Conservation (phyloP, 2,113 vertebrate species). For the Microtus pennsylvanicus region DNA sequence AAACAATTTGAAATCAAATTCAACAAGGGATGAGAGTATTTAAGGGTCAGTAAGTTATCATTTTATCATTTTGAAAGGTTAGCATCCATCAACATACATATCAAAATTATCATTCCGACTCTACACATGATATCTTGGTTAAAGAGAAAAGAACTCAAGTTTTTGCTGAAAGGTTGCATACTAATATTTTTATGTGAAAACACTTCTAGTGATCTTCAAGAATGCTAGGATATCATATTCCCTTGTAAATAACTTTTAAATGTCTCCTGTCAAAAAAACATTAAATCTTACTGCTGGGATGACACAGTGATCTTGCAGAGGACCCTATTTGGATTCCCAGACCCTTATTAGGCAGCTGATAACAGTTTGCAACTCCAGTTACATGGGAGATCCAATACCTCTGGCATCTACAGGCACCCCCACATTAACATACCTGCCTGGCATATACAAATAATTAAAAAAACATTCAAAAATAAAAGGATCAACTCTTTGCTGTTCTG, state of each 20-base stretch:
- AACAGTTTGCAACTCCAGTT: not conserved
- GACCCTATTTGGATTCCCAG: not conserved
- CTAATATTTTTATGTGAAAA: slow-evolving; percentile 53
- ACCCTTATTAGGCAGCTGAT: not conserved
- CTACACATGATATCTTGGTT: not conserved
- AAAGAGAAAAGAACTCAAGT: slow-evolving; percentile 2
- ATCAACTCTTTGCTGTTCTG: not conserved
- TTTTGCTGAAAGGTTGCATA: slow-evolving; percentile 25
- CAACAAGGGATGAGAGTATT: not conserved
- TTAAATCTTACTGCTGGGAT: not conserved
- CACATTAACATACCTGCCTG: not conserved
- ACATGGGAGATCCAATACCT: not conserved
- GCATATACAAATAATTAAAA: not conserved
- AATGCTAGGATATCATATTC: slow-evolving; percentile 3
- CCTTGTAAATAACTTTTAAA: slow-evolving; percentile 9
- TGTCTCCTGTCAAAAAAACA: not conserved
- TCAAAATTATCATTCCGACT: not conserved
- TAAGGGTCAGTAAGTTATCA: not conserved
- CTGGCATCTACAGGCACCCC: not conserved
- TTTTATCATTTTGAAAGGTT: slow-evolving; percentile 36
- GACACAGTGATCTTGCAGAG: not conserved
- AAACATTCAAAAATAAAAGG: not conserved
- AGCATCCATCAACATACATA: not conserved
- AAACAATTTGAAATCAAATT: slow-evolving; percentile 11
- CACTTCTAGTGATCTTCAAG: slow-evolving; percentile 24